A percentile compares a stretch with the other conserved stretches of the same genome.
Conservation (phyloP, 2,797 vertebrate species). For the Philypnodon macrostomus region DNA sequence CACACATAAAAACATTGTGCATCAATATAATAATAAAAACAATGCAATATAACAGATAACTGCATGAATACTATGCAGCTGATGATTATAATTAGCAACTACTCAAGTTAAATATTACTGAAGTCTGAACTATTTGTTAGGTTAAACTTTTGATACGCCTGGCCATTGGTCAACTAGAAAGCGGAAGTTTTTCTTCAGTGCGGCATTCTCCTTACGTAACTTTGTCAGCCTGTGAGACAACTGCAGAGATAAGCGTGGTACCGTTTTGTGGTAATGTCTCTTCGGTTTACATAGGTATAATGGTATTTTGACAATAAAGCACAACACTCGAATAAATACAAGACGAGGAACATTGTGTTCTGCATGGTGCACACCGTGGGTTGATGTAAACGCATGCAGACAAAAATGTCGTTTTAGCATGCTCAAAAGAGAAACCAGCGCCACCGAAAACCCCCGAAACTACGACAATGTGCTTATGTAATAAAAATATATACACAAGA, state of each 20-base stretch:
- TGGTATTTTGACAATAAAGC: not conserved
- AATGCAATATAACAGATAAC: no score
- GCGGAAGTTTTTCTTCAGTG: slow-evolving; percentile 78
- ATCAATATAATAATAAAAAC: no score
- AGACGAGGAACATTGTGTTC: slow-evolving; percentile 57
- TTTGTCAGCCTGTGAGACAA: slow-evolving; percentile 51
- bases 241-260: slow-evolving; percentile 36
- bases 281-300: not conserved
- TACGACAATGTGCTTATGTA: not conserved
- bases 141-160: not conserved
- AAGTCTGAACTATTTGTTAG: not conserved
- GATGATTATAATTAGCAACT: no score
- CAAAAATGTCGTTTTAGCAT: slow-evolving; percentile 32
- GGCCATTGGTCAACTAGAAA: slow-evolving; percentile 68
- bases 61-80: not conserved
- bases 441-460: not conserved
- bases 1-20: no score
- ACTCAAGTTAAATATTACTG: no score
- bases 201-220: slow-evolving; percentile 78
- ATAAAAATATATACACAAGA: slow-evolving; percentile 6
- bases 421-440: slow-evolving; percentile 9
- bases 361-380: slow-evolving; percentile 20
- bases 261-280: not conserved
- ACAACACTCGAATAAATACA: not conserved
- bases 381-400: slow-evolving; percentile 35